Conservation (phyloP, 2,888 invertebrate species). For the Archips crataeganus region DNA sequence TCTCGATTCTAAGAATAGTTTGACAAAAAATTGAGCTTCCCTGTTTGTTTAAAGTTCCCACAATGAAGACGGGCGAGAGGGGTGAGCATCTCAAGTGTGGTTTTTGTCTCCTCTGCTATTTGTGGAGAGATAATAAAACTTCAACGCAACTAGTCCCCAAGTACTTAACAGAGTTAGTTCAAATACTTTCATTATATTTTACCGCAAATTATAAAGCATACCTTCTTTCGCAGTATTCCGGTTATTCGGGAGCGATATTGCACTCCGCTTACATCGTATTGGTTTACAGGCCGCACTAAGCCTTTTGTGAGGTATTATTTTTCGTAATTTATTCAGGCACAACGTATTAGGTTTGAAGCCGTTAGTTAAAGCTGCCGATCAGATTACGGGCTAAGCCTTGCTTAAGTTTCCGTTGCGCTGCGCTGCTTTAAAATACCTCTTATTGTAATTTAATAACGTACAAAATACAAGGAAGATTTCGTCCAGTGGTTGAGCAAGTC, state of each 20-base stretch:
- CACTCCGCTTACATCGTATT: conserved; percentile 36
- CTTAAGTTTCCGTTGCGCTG: conserved; percentile 57
- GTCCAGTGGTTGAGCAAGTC: too few relatives aligned
- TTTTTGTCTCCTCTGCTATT: conserved; percentile 79
- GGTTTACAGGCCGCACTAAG: conserved; percentile 42
- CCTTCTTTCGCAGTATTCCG: conserved; percentile 40
- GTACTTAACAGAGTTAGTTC: conserved; percentile 44
- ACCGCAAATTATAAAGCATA: conserved; percentile 31
- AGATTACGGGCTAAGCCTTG: conserved; percentile 77
- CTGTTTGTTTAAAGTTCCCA: conserved; percentile 77
- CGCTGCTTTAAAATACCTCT: conserved; percentile 15
- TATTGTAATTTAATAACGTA: conserved; percentile 22
- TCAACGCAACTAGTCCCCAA: conserved; percentile 61
- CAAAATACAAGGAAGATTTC: not conserved
- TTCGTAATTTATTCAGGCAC: conserved; percentile 72
- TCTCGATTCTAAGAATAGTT: conserved; percentile 68
- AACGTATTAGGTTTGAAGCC: conserved; percentile 72
- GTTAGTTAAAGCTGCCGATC: conserved; percentile 76
- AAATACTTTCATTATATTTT: conserved; percentile 42
- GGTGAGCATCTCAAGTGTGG: conserved; percentile 78
- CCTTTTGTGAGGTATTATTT: conserved; percentile 60
- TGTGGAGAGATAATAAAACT: conserved; percentile 77
- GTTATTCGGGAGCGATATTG: conserved; percentile 37
- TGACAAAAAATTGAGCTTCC: conserved; percentile 70
- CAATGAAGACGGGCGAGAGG: conserved; percentile 72